phyloP scores from a whole-genome alignment of 2,888 invertebrate genomes.

The Drosophila sordidula region DNA sequence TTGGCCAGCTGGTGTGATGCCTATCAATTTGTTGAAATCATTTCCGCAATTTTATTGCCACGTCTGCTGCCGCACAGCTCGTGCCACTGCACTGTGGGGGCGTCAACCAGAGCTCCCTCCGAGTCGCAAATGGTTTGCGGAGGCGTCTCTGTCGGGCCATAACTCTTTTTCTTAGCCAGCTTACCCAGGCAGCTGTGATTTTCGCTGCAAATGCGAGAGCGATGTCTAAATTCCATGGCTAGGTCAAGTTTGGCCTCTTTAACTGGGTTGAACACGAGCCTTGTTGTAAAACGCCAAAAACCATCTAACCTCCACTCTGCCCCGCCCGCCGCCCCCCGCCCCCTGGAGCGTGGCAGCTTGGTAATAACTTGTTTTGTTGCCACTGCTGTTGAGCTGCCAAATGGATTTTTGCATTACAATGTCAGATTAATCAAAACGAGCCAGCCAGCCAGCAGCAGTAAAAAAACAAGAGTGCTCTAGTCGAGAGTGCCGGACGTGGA shows the following conservation, averaged over 20 bases:
- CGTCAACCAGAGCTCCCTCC: conserved; percentile 46
- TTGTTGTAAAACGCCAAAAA: conserved; percentile 37
- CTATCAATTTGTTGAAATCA: conserved; percentile 82
- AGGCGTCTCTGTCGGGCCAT: conserved; percentile 57
- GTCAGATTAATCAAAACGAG: conserved; percentile 81
- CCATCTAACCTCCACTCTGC: not conserved
- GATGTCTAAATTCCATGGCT: conserved; percentile 79
- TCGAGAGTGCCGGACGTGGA: not conserved
- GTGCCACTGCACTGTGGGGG: conserved; percentile 69
- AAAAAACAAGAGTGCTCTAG: not conserved
- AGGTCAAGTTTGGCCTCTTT: conserved; percentile 78
- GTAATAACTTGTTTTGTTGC: conserved; percentile 75
- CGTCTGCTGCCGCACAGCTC: conserved; percentile 38
- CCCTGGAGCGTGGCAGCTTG: conserved; percentile 12
- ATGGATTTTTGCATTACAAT: conserved; percentile 81
- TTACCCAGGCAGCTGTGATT: not conserved
- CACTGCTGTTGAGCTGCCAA: conserved; percentile 66
- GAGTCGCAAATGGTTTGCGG: conserved; percentile 21
- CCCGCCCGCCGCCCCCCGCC: not conserved
- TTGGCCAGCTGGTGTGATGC: conserved; percentile 51
- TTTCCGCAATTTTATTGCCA: conserved; percentile 81
- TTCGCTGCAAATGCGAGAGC: conserved; percentile 16
- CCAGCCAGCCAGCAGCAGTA: conserved; percentile 47
- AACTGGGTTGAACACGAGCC: conserved; percentile 79
- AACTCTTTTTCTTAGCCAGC: conserved; percentile 57